These are phyloP conservation scores for Prunella strophiata DNA, from an alignment of 2,797 vertebrate species.

Conservation along the genomic window DNA sequence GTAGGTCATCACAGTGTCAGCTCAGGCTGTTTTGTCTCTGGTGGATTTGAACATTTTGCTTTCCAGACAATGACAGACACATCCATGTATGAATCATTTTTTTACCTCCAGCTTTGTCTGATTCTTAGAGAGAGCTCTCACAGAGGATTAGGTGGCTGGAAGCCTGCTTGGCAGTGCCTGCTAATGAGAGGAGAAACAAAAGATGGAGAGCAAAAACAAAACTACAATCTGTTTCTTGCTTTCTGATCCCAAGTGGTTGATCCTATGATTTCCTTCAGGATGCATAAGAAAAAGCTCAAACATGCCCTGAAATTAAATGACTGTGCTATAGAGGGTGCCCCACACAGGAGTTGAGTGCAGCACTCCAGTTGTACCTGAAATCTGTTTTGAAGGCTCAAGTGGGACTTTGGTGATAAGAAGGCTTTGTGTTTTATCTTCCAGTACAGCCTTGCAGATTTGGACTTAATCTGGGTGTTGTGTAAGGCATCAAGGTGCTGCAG, in stretches of 20 bases:
- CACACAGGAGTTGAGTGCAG: not conserved
- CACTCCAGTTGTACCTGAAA: not conserved
- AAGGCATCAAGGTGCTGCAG: not conserved
- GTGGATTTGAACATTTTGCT: not conserved
- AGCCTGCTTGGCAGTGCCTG: not conserved
- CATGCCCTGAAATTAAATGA: not conserved
- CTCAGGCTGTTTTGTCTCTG: not conserved
- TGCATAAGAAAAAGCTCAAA: not conserved
- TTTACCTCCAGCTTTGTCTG: not conserved
- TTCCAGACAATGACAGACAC: not conserved
- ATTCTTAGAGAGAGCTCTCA: not conserved
- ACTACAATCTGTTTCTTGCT: not conserved
- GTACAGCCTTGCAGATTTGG: not conserved
- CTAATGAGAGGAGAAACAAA: not conserved
- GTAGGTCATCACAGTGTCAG: not conserved
- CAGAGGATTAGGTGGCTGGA: not conserved
- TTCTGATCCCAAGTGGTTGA: not conserved
- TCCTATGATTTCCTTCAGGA: not conserved
- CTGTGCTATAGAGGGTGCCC: not conserved
- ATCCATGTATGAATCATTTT: not conserved
- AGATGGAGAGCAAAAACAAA: not conserved
- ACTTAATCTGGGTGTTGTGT: not conserved
- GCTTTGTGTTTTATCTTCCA: conserved; percentile 35
- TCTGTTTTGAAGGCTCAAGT: not conserved
- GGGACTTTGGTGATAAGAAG: not conserved